Conservation (phyloP, 37 sponge, comb jelly and placozoan genomes). For the Tethya wilhelma region DNA sequence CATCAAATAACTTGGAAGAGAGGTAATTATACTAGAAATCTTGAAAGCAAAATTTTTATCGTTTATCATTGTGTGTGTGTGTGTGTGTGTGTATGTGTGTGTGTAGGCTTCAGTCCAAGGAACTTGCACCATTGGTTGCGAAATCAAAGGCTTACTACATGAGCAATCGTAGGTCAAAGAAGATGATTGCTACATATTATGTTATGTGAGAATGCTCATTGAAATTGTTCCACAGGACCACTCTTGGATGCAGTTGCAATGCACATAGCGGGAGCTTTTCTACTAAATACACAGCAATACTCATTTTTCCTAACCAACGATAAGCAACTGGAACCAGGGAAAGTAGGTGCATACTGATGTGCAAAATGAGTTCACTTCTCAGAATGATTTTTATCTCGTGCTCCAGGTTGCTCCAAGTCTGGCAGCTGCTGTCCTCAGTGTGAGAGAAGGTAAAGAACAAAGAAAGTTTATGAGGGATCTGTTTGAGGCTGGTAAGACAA, state of each 20-base stretch:
- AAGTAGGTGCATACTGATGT: too few relatives aligned
- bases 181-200: too few relatives aligned
- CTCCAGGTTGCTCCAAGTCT: conserved; percentile 55
- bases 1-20: too few relatives aligned
- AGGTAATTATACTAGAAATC: too few relatives aligned
- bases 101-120: not conserved
- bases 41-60: too few relatives aligned
- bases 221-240: too few relatives aligned
- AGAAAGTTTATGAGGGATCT: conserved; percentile 69
- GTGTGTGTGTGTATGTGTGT: not conserved
- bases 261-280: conserved; percentile 67
- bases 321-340: conserved; percentile 18
- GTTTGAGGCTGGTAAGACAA: conserved; percentile 68
- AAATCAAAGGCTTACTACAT: conserved; percentile 54
- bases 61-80: not conserved
- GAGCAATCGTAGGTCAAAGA: conserved; percentile 5
- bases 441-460: conserved; percentile 42
- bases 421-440: conserved; percentile 42
- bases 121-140: conserved; percentile 38
- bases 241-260: conserved; percentile 20
- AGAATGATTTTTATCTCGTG: not conserved
- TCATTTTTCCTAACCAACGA: conserved; percentile 32
- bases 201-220: too few relatives aligned
- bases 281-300: conserved; percentile 74
- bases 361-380: not conserved